Conservation (phyloP, 2,797 vertebrate species). For the Babyrousa celebensis region DNA sequence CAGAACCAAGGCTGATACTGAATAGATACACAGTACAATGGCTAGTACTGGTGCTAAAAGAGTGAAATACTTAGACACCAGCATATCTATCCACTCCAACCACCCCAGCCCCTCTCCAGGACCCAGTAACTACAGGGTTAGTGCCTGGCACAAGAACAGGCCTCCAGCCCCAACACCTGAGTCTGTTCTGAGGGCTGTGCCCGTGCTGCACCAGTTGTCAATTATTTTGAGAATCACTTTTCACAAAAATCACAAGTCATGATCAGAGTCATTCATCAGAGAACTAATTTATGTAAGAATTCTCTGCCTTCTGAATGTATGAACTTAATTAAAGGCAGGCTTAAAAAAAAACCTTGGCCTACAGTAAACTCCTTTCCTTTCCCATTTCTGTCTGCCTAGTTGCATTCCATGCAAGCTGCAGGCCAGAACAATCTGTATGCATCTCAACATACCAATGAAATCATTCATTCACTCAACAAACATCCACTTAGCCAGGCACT, state of each 20-base stretch:
- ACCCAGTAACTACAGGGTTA: background rate
- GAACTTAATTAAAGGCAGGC: conserved; percentile 67
- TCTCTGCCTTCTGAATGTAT: conserved; percentile 59
- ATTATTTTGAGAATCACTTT: conserved; percentile 61
- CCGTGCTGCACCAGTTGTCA: background rate
- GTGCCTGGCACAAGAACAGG: background rate
- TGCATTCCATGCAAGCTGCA: background rate
- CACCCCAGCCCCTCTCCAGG: background rate
- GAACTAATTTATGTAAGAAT: conserved; percentile 58
- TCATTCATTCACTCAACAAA: conserved; percentile 6
- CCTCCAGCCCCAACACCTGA: background rate
- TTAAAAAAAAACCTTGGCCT: conserved; percentile 9
- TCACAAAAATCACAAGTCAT: conserved; percentile 71
- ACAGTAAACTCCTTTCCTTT: background rate
- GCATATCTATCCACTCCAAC: too few relatives aligned
- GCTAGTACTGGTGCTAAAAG: background rate
- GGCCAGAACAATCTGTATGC: background rate
- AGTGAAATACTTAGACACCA: background rate
- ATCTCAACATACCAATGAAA: background rate
- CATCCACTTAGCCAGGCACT: background rate
- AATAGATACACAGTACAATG: background rate
- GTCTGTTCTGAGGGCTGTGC: background rate
- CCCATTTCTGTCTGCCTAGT: background rate
- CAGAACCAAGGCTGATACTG: background rate
- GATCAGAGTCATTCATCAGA: conserved; percentile 68